Percentiles rank a stretch among this genome's conserved stretches.
phyloP scores from a whole-genome alignment of 2,888 invertebrate genomes.

The Charanyca ferruginea region DNA sequence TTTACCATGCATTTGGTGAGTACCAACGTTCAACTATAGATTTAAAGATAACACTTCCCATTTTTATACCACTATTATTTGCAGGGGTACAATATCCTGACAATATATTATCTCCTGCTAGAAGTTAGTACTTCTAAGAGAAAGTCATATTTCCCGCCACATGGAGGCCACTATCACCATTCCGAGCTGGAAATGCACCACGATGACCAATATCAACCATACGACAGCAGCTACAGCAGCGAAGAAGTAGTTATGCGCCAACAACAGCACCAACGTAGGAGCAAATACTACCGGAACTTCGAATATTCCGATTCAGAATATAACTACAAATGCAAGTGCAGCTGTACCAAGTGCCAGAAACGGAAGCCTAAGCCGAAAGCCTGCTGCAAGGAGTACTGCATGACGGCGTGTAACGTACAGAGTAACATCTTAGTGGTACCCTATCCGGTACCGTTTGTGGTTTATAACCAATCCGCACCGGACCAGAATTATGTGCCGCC shows the following conservation, averaged over 20 bases:
- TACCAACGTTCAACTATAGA: background rate
- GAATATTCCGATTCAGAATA: constrained; percentile 37
- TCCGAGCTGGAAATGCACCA: constrained; percentile 10
- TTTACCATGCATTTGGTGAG: constrained; percentile 43
- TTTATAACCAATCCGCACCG: constrained; percentile 36
- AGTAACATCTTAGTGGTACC: constrained; percentile 50
- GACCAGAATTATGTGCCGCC: background rate
- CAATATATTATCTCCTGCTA: constrained; percentile 28
- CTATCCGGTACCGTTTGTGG: constrained; percentile 48
- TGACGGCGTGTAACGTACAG: constrained; percentile 22
- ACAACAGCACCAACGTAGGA: too few relatives aligned
- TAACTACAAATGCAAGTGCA: constrained; percentile 42
- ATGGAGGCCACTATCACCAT: constrained; percentile 17
- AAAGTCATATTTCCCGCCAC: constrained; percentile 26
- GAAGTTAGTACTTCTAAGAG: constrained; percentile 19
- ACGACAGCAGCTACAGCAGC: constrained; percentile 44
- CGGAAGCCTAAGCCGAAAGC: constrained; percentile 23
- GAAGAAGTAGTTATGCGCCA: constrained; percentile 32
- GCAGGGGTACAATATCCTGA: constrained; percentile 37
- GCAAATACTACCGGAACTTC: background rate
- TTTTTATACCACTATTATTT: constrained; percentile 13
- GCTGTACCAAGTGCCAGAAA: constrained; percentile 33
- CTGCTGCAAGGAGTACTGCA: constrained; percentile 40
- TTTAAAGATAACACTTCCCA: background rate
- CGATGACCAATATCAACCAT: constrained; percentile 11